Base-by-base conservation (phyloP, 2,797 vertebrate genomes). In the Acomys russatus region DNA sequence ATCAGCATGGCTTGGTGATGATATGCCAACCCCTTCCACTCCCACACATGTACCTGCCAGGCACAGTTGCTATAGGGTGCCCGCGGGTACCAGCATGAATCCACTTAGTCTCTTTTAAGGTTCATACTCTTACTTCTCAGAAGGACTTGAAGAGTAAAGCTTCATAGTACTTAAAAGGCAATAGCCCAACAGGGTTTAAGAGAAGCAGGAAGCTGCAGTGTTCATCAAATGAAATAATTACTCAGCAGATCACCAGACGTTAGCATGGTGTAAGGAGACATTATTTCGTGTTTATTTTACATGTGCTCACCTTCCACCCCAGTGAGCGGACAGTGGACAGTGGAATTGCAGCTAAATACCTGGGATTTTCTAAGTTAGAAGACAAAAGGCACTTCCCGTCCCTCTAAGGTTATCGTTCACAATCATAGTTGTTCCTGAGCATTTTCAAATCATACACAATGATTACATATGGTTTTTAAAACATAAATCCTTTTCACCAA, bases 151-250 rank as follows among this genome's bases (percentile, higher is more conserved):
- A 51, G 15, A 71, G 20, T 1, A n/a, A 92, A 88, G 33, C 14
- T 5, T 73, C 49, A 44, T 17, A 63, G 20, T 23, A 84, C 14
- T 94, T 64, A 66, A 90, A 93, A 93, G 56, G 66, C 14, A 91
- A 77, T 10, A 94, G 18, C 33, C 79, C 93, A 64, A 23, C 74
- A 84, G 63, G 8, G 9, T n/a, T 56, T 59, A 86, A 82, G 73
- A 82, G 74, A 90, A 85, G n/a, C 23, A 63, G 23, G 33, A 33
- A 2, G 35, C 61, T 35, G 54, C 82, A 33, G 14, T 44, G 71
- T 35, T 70, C 79, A 59, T 79, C 51, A 83, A 77, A 83, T 74
- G 88, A 93, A 64, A 74, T 87, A 85, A 96, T 68, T 91, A 74
- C 12, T 38, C 35, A 35, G 8, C 30, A 54, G 89, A 38, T 92